Evolutionary conservation across 1,140 invertebrate genomes (phyloP).

Genomic region (Drosophila ambigua): DNA sequence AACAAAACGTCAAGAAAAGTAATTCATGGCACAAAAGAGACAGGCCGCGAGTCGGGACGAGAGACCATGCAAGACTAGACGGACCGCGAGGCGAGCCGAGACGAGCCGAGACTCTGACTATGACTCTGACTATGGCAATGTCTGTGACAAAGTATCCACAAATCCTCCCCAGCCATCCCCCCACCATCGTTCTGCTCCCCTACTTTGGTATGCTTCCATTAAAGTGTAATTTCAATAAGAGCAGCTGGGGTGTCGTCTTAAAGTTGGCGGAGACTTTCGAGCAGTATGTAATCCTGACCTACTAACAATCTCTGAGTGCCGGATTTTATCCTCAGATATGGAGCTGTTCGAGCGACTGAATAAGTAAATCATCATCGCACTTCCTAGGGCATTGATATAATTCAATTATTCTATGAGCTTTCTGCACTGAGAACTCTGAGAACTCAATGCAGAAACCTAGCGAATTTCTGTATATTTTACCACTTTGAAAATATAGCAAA

Average conservation of each 20-base stretch:
- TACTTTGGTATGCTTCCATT: background rate
- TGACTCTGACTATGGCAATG: slow-evolving; percentile 28
- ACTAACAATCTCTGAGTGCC: too few relatives aligned
- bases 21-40: slow-evolving; percentile 69
- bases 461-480: too few relatives aligned
- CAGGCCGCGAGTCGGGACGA: slow-evolving; percentile 10
- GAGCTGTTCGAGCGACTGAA: too few relatives aligned
- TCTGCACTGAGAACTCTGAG: too few relatives aligned
- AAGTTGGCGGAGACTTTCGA: slow-evolving; percentile 6
- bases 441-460: too few relatives aligned
- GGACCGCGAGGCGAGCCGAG: background rate
- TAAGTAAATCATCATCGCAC: too few relatives aligned
- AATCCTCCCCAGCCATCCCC: background rate
- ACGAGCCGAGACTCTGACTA: background rate
- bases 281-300: too few relatives aligned
- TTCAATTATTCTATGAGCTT: too few relatives aligned
- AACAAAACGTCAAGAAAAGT: slow-evolving; percentile 79
- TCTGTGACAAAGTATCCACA: slow-evolving; percentile 16
- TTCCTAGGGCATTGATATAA: background rate
- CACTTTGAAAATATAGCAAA: too few relatives aligned
- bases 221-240: slow-evolving; percentile 3
- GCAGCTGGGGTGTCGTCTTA: background rate
- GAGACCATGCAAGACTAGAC: slow-evolving; percentile 34
- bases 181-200: slow-evolving; percentile 2
- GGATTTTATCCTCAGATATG: too few relatives aligned